Evolutionary conservation across 2,113 vertebrate genomes (phyloP).

Genomic region (Atlantisia rogersi): DNA sequence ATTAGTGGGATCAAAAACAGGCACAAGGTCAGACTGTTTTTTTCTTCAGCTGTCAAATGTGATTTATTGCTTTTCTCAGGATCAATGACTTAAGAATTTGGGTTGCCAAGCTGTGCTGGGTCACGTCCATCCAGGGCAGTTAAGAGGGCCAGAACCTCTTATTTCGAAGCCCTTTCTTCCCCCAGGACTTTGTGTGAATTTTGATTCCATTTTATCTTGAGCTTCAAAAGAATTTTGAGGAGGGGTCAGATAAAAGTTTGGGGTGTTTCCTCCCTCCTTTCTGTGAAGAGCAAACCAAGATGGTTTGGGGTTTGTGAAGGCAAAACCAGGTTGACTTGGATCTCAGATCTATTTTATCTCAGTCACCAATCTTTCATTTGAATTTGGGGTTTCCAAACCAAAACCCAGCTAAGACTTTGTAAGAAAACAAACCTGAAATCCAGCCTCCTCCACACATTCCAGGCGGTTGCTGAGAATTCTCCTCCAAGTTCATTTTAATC

Average conservation of each 20-base stretch:
- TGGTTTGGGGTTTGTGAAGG: conserved; percentile 36
- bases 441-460: conserved; percentile 67
- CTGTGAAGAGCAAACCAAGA: conserved; percentile 25
- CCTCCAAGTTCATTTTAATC: conserved; percentile 7
- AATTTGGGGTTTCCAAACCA: conserved; percentile 63
- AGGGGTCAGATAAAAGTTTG: conserved; percentile 56
- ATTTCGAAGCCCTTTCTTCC: background rate
- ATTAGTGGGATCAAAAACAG: background rate
- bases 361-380: conserved; percentile 48
- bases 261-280: conserved; percentile 40
- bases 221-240: conserved; percentile 40
- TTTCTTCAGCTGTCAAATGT: conserved; percentile 29
- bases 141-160: background rate
- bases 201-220: background rate
- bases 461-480: conserved; percentile 23
- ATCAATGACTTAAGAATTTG: conserved; percentile 34
- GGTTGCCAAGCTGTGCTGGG: conserved; percentile 24
- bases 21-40: background rate
- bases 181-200: background rate
- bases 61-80: conserved; percentile 43
- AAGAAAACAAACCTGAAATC: conserved; percentile 21
- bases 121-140: background rate
- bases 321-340: background rate
- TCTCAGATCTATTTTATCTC: conserved; percentile 61
- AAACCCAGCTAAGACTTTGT: conserved; percentile 39